phyloP scores from a whole-genome alignment of 2,113 vertebrate genomes.

The Todiramphus chloris region DNA sequence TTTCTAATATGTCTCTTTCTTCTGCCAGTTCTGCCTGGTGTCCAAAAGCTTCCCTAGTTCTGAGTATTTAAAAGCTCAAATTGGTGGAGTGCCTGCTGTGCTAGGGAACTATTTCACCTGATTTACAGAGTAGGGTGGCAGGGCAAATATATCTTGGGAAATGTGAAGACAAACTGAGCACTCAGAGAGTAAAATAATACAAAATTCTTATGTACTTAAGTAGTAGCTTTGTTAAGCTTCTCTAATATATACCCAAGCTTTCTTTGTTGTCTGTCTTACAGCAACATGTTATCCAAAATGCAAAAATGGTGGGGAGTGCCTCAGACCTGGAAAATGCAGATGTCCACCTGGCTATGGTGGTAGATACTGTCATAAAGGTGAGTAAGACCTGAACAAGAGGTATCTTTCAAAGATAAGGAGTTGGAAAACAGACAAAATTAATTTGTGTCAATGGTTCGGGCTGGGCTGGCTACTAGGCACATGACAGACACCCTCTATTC shows the following conservation, averaged over 20 bases:
- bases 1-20: neutral
- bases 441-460: neutral
- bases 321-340: constrained; percentile 86
- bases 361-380: constrained; percentile 87
- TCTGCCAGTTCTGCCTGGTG: neutral
- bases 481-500: no score
- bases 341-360: constrained; percentile 82
- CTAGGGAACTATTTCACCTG: neutral
- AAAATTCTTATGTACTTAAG: neutral
- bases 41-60: neutral
- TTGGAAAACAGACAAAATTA: neutral
- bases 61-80: neutral
- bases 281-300: constrained; percentile 84
- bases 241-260: neutral
- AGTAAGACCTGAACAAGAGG: neutral
- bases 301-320: constrained; percentile 86
- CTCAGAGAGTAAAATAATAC: neutral
- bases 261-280: constrained; percentile 9
- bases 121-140: neutral
- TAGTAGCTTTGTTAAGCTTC: neutral
- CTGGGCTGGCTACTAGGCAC: no score
- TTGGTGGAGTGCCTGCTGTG: neutral
- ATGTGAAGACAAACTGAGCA: neutral
- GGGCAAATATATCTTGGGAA: neutral
- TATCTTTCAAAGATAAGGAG: neutral